Conservation (phyloP, 2,797 vertebrate genomes). For the Leuciscus waleckii region DNA sequence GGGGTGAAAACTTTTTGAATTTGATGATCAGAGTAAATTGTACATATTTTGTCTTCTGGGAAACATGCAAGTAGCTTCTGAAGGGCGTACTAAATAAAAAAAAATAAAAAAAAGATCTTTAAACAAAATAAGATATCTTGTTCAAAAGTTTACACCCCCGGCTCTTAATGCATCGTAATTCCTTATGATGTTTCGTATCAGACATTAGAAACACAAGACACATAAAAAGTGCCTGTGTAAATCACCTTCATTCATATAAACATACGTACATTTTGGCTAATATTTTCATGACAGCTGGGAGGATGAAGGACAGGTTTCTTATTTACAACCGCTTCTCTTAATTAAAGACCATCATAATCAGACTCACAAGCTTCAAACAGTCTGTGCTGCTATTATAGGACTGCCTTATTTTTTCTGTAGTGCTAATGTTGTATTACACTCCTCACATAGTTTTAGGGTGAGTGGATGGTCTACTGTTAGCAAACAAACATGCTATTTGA, state of each 20-base stretch:
- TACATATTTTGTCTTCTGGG: neutral
- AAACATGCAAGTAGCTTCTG: neutral
- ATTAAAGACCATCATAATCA: conserved; percentile 26
- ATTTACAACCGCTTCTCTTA: conserved; percentile 8
- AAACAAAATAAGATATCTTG: neutral
- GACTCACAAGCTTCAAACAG: conserved; percentile 25
- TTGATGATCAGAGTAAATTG: neutral
- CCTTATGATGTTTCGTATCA: neutral
- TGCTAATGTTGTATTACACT: conserved; percentile 12
- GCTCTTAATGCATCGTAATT: neutral
- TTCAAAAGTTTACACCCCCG: too few relatives aligned
- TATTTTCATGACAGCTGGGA: neutral
- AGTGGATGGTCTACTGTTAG: conserved; percentile 21
- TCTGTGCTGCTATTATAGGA: conserved; percentile 8
- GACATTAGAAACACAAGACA: neutral
- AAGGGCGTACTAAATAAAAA: neutral
- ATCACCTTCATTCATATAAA: neutral
- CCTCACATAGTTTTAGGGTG: conserved; percentile 9
- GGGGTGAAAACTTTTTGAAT: neutral
- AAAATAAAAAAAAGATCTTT: too few relatives aligned
- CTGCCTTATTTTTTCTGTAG: conserved; percentile 22
- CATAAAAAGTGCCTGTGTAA: neutral
- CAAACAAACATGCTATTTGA: neutral
- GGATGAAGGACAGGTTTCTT: conserved; percentile 10
- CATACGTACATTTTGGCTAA: neutral